phyloP scores from a whole-genome alignment of 2,888 invertebrate genomes.

The Scelioninae gen. 1 region DNA sequence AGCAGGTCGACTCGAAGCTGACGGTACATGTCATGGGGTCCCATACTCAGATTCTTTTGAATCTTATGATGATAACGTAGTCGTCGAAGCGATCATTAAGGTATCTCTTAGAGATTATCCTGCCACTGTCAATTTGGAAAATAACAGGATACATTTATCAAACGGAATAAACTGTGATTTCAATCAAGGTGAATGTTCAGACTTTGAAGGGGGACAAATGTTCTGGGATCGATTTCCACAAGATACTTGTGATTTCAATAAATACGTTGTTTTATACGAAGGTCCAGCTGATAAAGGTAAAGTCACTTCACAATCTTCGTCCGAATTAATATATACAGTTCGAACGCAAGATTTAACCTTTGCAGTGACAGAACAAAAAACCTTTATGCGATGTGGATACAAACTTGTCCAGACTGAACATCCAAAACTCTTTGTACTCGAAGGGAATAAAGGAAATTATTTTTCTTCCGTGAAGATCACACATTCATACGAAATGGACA shows the following conservation, averaged over 20 bases:
- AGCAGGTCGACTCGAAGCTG: background rate
- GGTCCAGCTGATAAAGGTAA: background rate
- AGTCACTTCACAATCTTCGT: background rate
- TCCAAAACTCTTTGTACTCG: background rate
- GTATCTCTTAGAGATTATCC: background rate
- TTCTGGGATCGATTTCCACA: conserved; percentile 3
- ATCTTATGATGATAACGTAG: background rate
- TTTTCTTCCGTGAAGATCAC: background rate
- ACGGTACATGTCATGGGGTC: background rate
- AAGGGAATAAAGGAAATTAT: background rate
- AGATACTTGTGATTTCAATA: background rate
- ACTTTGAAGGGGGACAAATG: conserved; percentile 3
- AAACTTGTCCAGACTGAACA: background rate
- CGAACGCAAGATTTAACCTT: background rate
- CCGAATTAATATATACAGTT: conserved; percentile 3
- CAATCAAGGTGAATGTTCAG: conserved; percentile 9
- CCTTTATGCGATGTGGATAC: background rate
- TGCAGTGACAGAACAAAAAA: background rate
- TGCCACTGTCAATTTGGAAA: background rate
- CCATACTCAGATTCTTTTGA: conserved; percentile 1
- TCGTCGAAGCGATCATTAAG: background rate
- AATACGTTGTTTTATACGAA: background rate
- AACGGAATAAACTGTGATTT: conserved; percentile 1
- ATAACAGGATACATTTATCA: background rate
- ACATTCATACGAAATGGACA: background rate